Evolutionary conservation across 2,797 vertebrate genomes (phyloP).

Genomic region (Coilia nasus): DNA sequence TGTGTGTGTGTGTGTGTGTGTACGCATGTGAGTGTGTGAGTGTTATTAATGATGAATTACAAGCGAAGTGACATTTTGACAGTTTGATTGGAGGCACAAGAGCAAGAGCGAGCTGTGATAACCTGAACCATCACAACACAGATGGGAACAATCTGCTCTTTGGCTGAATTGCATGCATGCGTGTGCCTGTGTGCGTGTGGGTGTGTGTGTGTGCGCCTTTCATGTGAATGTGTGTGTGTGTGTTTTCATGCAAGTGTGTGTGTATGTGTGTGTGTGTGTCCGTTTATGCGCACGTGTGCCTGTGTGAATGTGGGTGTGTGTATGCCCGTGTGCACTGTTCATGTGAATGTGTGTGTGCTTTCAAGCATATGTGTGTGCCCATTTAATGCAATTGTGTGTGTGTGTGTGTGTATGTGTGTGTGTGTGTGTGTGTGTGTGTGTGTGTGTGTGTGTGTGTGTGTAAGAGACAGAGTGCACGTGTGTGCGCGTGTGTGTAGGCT

Average conservation of each 20-base stretch:
- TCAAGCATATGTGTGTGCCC: background rate
- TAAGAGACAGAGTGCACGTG: no score
- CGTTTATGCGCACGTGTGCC: background rate
- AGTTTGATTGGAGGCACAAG: background rate
- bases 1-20: background rate
- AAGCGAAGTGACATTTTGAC: slow-evolving; percentile 5
- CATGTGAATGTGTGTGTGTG: slow-evolving; percentile 20
- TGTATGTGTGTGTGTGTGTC: background rate
- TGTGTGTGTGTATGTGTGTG: background rate
- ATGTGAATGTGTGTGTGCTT: no score
- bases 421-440: background rate
- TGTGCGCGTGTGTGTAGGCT: background rate
- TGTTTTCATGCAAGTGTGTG: background rate
- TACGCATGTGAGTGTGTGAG: background rate
- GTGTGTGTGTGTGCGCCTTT: background rate
- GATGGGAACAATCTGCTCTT: background rate
- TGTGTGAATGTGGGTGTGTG: background rate
- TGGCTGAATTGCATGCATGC: background rate
- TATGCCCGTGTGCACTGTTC: no score
- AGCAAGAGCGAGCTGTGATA: background rate
- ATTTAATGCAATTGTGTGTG: background rate
- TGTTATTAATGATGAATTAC: background rate
- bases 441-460: background rate
- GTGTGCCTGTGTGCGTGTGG: background rate
- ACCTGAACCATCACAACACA: background rate